These are phyloP conservation scores for Strigops habroptila DNA, from an alignment of 2,113 vertebrate species.

Conservation along the genomic window DNA sequence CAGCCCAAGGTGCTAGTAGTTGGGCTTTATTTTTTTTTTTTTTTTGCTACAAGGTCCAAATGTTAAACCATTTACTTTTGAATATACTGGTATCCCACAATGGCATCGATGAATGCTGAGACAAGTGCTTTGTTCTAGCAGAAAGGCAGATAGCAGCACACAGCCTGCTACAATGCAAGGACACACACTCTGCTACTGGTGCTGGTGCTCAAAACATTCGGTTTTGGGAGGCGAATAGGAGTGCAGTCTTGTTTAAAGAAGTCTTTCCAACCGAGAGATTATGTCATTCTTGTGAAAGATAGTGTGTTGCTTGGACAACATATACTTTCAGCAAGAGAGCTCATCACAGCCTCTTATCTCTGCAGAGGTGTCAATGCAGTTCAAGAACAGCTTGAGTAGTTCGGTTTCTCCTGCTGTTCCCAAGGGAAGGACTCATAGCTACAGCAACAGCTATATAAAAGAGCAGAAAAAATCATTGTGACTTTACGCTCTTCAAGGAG, in stretches of 20 bases:
- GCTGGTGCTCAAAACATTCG: not conserved
- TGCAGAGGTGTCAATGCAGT: not conserved
- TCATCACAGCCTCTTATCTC: not conserved
- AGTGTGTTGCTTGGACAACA: not conserved
- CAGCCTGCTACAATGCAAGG: not conserved
- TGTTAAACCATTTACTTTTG: not conserved
- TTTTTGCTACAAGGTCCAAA: not conserved
- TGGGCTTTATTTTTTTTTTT: not conserved
- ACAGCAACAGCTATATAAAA: not conserved
- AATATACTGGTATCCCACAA: not conserved
- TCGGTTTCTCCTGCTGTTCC: not conserved
- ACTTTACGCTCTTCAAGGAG: not conserved
- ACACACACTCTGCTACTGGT: not conserved
- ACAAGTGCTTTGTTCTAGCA: not conserved
- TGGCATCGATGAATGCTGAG: not conserved
- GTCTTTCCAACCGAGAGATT: not conserved
- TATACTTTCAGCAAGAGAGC: not conserved
- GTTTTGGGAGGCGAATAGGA: not conserved
- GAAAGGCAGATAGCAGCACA: not conserved
- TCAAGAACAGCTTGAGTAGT: not conserved
- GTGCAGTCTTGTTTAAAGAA: not conserved
- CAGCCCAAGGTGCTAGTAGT: not conserved
- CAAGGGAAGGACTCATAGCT: not conserved
- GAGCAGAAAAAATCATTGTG: not conserved
- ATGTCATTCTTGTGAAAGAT: conserved; percentile 1